These are phyloP conservation scores for Apamea epomidion DNA, from an alignment of 2,888 invertebrate genomes.

Conservation along the genomic window DNA sequence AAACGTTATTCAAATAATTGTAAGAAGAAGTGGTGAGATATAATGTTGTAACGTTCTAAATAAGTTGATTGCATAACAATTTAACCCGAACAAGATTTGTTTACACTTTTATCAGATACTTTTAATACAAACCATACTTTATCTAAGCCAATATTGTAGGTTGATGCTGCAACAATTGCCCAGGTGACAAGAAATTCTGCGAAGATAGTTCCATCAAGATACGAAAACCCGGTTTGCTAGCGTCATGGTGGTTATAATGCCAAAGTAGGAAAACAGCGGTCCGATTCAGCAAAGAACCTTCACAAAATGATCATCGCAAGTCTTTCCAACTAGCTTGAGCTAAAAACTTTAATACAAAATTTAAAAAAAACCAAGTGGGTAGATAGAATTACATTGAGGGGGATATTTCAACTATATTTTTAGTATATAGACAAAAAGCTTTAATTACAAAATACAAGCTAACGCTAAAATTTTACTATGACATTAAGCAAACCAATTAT, in stretches of 20 bases:
- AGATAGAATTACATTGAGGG: not conserved
- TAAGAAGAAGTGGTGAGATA: too few relatives aligned
- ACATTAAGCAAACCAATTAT: too few relatives aligned
- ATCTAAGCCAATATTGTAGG: not conserved
- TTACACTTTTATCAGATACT: not conserved
- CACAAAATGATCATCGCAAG: not conserved
- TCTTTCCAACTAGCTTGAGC: not conserved
- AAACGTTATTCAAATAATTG: not conserved
- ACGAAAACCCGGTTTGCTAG: slow-evolving; percentile 13
- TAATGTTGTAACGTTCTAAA: not conserved
- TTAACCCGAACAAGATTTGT: not conserved
- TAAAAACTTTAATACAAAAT: not conserved
- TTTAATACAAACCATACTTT: not conserved
- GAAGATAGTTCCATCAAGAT: slow-evolving; percentile 32
- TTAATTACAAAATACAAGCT: too few relatives aligned
- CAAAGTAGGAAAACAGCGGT: slow-evolving; percentile 11
- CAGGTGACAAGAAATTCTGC: slow-evolving; percentile 28
- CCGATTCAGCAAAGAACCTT: not conserved
- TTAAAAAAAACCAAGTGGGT: not conserved
- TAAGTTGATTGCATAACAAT: not conserved
- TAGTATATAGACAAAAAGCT: too few relatives aligned
- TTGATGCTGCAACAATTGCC: slow-evolving; percentile 14
- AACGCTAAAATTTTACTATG: too few relatives aligned
- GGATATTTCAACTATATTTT: too few relatives aligned
- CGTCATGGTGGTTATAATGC: slow-evolving; percentile 31